Evolutionary conservation across 2,888 invertebrate genomes (phyloP), one percentile per base, ranked within the genome.

Genomic region (Ecliptopera silaceata): DNA sequence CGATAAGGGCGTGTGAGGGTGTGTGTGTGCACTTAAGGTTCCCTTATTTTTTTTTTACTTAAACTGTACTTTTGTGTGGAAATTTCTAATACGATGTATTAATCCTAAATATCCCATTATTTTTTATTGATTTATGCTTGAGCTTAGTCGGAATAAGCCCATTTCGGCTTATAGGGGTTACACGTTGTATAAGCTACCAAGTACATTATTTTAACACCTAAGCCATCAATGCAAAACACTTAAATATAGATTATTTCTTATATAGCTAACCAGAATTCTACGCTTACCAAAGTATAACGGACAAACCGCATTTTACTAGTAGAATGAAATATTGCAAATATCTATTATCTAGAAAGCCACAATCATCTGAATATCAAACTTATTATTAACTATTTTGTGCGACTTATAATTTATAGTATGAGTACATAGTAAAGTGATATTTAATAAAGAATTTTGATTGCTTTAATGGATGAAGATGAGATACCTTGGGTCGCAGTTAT

Each of bases 111-210:
- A n/a, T n/a, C n/a, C n/a, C n/a, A n/a, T n/a, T n/a, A n/a, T n/a
- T n/a, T n/a, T n/a, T n/a, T n/a, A n/a, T n/a, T n/a, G n/a, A n/a
- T n/a, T n/a, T n/a, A n/a, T n/a, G n/a, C n/a, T n/a, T n/a, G n/a
- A n/a, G n/a, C n/a, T n/a, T n/a, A n/a, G n/a, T n/a, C n/a, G n/a
- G n/a, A n/a, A n/a, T n/a, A n/a, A n/a, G n/a, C n/a, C n/a, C n/a
- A n/a, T n/a, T n/a, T n/a, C n/a, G n/a, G n/a, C n/a, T n/a, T n/a
- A n/a, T n/a, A n/a, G n/a, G n/a, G n/a, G n/a, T n/a, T n/a, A n/a
- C n/a, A n/a, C n/a, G n/a, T n/a, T n/a, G n/a, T n/a, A 48, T 51
- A 59, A 64, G 65, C 66, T 64, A 66, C 64, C 64, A 59, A 52
- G 53, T 51, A 29, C 45, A 56, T 32, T 32, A 56, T 32, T 36